These are phyloP conservation scores for Columba livia DNA, from an alignment of 2,113 vertebrate species.

Conservation along the genomic window DNA sequence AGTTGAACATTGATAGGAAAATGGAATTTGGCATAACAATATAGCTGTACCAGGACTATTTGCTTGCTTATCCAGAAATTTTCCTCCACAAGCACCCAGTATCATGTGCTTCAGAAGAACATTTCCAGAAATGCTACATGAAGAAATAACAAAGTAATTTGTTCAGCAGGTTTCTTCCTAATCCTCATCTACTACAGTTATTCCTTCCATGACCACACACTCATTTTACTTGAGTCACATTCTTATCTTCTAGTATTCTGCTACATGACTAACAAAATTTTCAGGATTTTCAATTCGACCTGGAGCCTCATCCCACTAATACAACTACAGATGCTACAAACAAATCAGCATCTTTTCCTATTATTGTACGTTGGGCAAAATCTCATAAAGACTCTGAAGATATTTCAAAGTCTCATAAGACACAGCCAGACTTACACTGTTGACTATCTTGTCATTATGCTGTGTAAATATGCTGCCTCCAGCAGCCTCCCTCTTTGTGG, in stretches of 20 bases:
- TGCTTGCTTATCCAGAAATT: background rate
- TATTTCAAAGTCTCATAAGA: background rate
- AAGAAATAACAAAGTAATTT: background rate
- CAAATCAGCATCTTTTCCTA: background rate
- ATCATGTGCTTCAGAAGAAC: background rate
- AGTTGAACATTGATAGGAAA: background rate
- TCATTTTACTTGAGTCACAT: background rate
- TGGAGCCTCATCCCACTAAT: background rate
- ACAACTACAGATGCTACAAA: background rate
- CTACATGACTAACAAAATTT: background rate
- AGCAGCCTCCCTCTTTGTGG: background rate
- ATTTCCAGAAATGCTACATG: background rate
- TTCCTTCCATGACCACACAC: background rate
- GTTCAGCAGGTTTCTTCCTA: background rate
- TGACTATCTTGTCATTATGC: background rate
- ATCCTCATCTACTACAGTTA: background rate
- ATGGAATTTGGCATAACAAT: background rate
- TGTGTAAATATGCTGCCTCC: background rate
- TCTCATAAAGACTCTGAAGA: background rate
- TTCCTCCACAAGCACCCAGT: background rate
- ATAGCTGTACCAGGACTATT: background rate
- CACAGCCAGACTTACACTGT: background rate
- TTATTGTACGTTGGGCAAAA: background rate
- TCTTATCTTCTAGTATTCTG: background rate
- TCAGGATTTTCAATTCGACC: background rate